Evolutionary conservation across 2,113 vertebrate species (phyloP).

Genomic region (Tiliqua scincoides): DNA sequence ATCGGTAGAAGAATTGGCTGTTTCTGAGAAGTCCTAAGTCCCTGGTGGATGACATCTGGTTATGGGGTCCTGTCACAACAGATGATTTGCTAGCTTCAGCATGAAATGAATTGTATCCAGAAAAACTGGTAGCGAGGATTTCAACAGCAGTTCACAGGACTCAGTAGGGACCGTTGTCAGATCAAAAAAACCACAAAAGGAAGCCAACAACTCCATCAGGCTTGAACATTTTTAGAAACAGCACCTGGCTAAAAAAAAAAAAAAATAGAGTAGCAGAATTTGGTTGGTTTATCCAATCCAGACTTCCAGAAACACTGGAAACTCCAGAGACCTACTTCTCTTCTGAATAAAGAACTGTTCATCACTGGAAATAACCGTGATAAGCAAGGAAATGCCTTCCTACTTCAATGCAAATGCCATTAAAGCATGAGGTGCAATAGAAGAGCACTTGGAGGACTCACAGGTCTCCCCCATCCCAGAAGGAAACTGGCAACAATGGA

Average conservation of each 20-base stretch:
- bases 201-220: constrained; percentile 15
- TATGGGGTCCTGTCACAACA: constrained; percentile 22
- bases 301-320: neutral
- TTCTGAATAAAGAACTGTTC: constrained; percentile 36
- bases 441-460: neutral
- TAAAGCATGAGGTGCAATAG: neutral
- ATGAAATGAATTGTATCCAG: constrained; percentile 29
- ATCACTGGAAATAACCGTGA: constrained; percentile 19
- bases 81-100: constrained; percentile 23
- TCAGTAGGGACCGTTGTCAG: constrained; percentile 33
- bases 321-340: constrained; percentile 20
- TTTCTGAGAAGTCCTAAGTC: constrained; percentile 16
- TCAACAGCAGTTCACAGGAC: constrained; percentile 29
- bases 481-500: neutral
- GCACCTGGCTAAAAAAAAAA: neutral
- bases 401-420: neutral
- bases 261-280: constrained; percentile 11
- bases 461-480: neutral
- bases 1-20: neutral
- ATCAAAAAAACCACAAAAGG: neutral
- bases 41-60: neutral
- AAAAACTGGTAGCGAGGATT: neutral
- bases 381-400: constrained; percentile 11
- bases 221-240: constrained; percentile 33
- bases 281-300: constrained; percentile 10